phyloP scores from a whole-genome alignment of 2,888 invertebrate species.

The Noctua comes region DNA sequence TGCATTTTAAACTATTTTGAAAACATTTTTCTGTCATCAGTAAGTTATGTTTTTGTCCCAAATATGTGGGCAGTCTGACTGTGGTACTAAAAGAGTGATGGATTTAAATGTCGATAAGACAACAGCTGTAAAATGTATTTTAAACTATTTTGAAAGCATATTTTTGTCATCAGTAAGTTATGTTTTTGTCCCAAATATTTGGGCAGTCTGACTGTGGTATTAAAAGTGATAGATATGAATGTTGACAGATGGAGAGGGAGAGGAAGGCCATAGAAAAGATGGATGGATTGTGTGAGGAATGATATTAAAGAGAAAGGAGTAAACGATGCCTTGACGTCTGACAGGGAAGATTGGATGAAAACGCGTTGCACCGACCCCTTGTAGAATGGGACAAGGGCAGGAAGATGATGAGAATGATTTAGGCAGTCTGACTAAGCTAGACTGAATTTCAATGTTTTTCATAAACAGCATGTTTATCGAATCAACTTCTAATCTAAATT shows the following conservation, averaged over 20 bases:
- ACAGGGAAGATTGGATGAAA: no score
- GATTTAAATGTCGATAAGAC: no score
- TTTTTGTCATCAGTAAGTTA: neutral
- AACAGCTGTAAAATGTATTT: slow-evolving; percentile 30
- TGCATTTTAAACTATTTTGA: slow-evolving; percentile 24
- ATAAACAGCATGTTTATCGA: neutral
- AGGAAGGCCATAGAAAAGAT: no score
- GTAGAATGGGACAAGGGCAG: no score
- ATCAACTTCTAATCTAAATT: neutral
- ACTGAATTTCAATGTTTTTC: neutral
- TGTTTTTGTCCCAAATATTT: neutral
- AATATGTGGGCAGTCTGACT: neutral
- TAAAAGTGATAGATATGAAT: no score
- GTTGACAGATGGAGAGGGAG: no score
- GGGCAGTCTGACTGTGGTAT: no score
- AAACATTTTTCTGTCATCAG: slow-evolving; percentile 6
- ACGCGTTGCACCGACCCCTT: no score
- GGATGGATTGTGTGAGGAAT: no score
- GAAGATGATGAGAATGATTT: neutral
- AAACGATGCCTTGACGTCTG: no score
- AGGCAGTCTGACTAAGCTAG: neutral
- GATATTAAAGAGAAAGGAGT: no score
- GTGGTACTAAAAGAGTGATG: no score
- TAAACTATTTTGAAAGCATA: slow-evolving; percentile 28
- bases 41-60: neutral